phyloP scores from a whole-genome alignment of 2,888 invertebrate genomes.

The Meandrusa payeni region DNA sequence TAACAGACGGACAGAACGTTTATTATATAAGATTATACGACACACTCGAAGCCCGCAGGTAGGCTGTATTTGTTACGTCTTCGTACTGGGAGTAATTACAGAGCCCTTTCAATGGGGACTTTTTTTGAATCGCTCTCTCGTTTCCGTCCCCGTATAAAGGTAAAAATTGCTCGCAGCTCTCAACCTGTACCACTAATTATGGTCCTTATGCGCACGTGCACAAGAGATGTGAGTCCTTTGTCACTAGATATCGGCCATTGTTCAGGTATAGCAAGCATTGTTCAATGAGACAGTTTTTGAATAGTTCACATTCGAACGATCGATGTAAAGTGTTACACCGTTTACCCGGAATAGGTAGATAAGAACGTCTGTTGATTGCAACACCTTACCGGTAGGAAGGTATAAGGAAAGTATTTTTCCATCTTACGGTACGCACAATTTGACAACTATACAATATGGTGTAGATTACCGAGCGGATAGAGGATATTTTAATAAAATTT shows the following conservation, averaged over 20 bases:
- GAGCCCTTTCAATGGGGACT: conserved; percentile 37
- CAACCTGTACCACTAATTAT: conserved; percentile 9
- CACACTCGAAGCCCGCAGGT: conserved; percentile 31
- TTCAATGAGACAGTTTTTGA: conserved; percentile 35
- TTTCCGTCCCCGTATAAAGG: conserved; percentile 38
- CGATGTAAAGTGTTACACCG: conserved; percentile 26
- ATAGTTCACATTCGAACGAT: conserved; percentile 30
- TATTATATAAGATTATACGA: conserved; percentile 22
- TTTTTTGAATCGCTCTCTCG: conserved; percentile 36
- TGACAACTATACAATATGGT: too few species aligned
- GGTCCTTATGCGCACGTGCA: conserved; percentile 10
- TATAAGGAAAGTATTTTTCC: too few species aligned
- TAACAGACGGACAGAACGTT: conserved; percentile 10
- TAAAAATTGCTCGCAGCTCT: conserved; percentile 32
- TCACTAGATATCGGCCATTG: neutral
- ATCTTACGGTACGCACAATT: too few species aligned
- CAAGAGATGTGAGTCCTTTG: conserved; percentile 25
- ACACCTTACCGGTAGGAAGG: neutral
- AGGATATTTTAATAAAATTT: too few species aligned
- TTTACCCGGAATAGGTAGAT: conserved; percentile 1
- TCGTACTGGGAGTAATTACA: conserved; percentile 38
- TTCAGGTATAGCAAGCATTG: conserved; percentile 25
- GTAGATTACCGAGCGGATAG: too few species aligned
- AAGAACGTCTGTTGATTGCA: conserved; percentile 6
- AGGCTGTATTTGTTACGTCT: conserved; percentile 29